Evolutionary conservation across 2,888 invertebrate genomes (phyloP).

Genomic region (Patella caerulea): DNA sequence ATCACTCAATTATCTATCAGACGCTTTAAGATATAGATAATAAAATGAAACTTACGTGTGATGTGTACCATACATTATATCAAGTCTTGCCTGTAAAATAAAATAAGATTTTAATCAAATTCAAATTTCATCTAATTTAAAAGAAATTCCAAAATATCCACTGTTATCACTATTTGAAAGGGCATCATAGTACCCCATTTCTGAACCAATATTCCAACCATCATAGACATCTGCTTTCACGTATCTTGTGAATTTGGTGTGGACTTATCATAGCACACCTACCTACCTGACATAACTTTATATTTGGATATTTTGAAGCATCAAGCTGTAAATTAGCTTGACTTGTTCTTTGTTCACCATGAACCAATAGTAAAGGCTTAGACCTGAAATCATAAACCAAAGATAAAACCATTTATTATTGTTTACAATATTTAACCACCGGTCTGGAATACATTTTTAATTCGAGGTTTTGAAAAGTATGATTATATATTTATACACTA

Average conservation of each 20-base stretch:
- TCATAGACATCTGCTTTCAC: too few relatives aligned
- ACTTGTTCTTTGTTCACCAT: slow-evolving; percentile 78
- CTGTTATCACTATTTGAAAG: too few relatives aligned
- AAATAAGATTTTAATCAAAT: slow-evolving; percentile 8
- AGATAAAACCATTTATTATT: not conserved
- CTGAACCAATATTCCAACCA: too few relatives aligned
- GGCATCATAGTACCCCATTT: too few relatives aligned
- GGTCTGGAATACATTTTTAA: too few relatives aligned
- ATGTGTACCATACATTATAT: slow-evolving; percentile 87
- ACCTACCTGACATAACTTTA: slow-evolving; percentile 68
- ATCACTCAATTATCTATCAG: too few relatives aligned
- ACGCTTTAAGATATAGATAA: too few relatives aligned
- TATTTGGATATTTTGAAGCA: slow-evolving; percentile 59
- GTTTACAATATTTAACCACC: too few relatives aligned
- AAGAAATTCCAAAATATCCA: too few relatives aligned
- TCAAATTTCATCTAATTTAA: not conserved
- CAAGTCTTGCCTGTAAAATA: slow-evolving; percentile 80
- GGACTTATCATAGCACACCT: not conserved
- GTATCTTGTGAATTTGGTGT: too few relatives aligned
- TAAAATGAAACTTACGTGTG: slow-evolving; percentile 80
- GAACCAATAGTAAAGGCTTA: slow-evolving; percentile 79
- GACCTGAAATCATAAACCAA: slow-evolving; percentile 43
- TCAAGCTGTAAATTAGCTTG: slow-evolving; percentile 76
- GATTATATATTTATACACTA: too few relatives aligned
- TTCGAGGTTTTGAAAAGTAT: too few relatives aligned